A percentile compares a stretch with the other conserved stretches of the same genome.
These are phyloP conservation scores for Petrocephalus schoutedeni DNA, from an alignment of 2,797 vertebrate species.

Conservation along the genomic window DNA sequence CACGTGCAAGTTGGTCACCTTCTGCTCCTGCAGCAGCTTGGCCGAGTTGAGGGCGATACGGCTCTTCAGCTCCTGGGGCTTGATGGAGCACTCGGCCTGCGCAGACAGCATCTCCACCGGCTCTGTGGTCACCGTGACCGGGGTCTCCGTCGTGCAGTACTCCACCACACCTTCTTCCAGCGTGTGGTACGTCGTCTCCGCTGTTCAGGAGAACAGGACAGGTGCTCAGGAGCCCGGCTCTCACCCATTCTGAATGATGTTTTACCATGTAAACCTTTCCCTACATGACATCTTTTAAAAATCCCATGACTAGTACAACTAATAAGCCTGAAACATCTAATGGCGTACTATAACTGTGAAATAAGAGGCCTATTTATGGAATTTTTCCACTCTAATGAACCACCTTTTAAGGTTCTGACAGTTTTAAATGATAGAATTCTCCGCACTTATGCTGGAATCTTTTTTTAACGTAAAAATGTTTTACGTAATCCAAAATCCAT, in stretches of 20 bases:
- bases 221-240: not conserved
- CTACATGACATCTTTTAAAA: not conserved
- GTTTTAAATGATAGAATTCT: not conserved
- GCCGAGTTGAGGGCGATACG: slow-evolving; percentile 92
- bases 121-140: slow-evolving; percentile 67
- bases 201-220: slow-evolving; percentile 27
- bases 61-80: slow-evolving; percentile 91
- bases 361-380: not conserved
- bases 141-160: slow-evolving; percentile 83
- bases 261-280: not conserved
- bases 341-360: not conserved
- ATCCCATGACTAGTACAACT: not conserved
- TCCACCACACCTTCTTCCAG: slow-evolving; percentile 90
- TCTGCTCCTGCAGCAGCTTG: slow-evolving; percentile 90
- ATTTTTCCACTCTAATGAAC: not conserved
- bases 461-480: not conserved
- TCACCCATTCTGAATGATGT: not conserved
- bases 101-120: slow-evolving; percentile 77
- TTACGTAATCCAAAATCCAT: not conserved
- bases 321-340: not conserved
- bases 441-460: not conserved
- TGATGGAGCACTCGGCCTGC: slow-evolving; percentile 67
- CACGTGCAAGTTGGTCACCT: slow-evolving; percentile 89
- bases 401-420: not conserved
- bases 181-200: slow-evolving; percentile 82